Conservation (phyloP, 1,140 invertebrate species). For the Zaprionus capensis region DNA sequence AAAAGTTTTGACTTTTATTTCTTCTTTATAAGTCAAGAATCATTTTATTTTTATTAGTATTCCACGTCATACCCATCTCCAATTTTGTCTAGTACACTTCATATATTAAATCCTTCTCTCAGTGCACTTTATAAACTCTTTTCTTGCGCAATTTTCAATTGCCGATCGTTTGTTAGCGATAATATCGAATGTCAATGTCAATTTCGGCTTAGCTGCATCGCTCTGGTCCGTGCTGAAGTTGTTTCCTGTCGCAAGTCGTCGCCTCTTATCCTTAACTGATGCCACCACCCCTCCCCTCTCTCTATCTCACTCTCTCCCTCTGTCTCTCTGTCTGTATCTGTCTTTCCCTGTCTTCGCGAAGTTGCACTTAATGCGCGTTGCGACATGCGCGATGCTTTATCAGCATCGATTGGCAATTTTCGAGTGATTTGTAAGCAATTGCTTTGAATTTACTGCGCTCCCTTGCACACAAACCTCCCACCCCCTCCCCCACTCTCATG, state of each 20-base stretch:
- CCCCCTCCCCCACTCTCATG: neutral
- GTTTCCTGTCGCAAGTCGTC: conserved; percentile 15
- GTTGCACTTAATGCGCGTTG: conserved; percentile 59
- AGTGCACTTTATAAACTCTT: conserved; percentile 63
- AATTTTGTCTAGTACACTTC: neutral
- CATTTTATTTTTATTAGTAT: neutral
- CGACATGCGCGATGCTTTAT: conserved; percentile 60
- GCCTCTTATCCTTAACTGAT: conserved; percentile 60
- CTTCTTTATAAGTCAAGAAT: neutral
- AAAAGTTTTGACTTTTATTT: too few relatives aligned
- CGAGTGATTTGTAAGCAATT: conserved; percentile 80
- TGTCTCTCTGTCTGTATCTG: conserved; percentile 27
- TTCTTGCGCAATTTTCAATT: conserved; percentile 72
- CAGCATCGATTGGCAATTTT: conserved; percentile 68
- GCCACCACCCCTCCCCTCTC: conserved; percentile 13
- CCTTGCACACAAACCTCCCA: neutral
- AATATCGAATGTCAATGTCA: conserved; percentile 82
- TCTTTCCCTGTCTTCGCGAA: conserved; percentile 11
- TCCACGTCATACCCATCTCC: neutral
- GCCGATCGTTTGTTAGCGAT: conserved; percentile 72
- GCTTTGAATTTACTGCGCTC: conserved; percentile 55
- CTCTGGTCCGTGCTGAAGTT: conserved; percentile 30
- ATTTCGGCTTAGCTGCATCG: conserved; percentile 27
- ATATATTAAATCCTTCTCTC: neutral
- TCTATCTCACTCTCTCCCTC: neutral